Evolutionary conservation across 2,888 invertebrate genomes (phyloP).

Genomic region (Protonemura montana): DNA sequence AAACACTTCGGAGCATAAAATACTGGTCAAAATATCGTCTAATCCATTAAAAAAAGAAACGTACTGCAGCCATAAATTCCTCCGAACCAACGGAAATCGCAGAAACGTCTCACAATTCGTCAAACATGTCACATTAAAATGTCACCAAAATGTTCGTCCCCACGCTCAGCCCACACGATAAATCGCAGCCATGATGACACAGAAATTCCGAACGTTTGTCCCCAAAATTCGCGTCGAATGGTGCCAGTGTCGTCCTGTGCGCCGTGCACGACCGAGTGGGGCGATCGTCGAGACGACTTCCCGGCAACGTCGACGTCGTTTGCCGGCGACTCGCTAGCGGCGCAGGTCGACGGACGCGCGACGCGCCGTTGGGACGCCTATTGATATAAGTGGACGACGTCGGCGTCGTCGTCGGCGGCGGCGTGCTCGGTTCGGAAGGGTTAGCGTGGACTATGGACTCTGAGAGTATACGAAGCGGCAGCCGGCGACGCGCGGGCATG

Average conservation of each 20-base stretch:
- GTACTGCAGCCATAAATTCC: not conserved
- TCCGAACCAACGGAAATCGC: not conserved
- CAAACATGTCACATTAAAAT: not conserved
- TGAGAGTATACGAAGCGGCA: not conserved
- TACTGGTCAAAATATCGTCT: not conserved
- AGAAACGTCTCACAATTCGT: not conserved
- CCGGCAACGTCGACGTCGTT: not conserved
- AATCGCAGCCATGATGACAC: not conserved
- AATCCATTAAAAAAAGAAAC: not conserved
- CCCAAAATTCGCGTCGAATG: no score
- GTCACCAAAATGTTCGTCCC: not conserved
- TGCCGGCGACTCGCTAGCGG: not conserved
- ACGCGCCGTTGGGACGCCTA: not conserved
- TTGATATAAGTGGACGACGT: not conserved
- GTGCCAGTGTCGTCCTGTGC: not conserved
- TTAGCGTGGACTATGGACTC: slow-evolving; percentile 30
- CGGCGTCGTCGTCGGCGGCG: not conserved
- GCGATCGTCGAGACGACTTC: not conserved
- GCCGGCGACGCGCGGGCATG: slow-evolving; percentile 17
- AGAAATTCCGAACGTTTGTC: no score
- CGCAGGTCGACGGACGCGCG: not conserved
- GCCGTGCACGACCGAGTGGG: not conserved
- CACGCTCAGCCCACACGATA: not conserved
- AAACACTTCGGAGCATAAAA: not conserved
- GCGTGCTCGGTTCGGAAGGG: slow-evolving; percentile 32